A percentile compares a stretch with the other conserved stretches of the same genome.
These are phyloP conservation scores for Pollenia angustigena DNA, from an alignment of 2,888 invertebrate genomes.

Conservation along the genomic window DNA sequence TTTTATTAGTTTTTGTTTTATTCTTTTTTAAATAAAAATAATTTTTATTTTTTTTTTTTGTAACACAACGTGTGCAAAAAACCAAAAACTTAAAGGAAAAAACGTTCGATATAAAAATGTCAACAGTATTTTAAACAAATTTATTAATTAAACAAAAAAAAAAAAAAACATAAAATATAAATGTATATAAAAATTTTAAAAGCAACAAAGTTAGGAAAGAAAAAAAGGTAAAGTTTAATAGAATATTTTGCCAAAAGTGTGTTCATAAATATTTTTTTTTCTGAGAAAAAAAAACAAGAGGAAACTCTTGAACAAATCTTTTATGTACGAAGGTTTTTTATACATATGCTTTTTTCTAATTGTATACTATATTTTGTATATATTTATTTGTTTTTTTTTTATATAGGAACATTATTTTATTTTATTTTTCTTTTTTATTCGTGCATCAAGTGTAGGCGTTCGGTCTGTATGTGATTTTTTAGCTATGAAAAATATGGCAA, in stretches of 20 bases:
- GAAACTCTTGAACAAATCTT: conserved; percentile 38
- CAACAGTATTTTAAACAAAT: conserved; percentile 58
- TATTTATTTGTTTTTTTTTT: conserved; percentile 22
- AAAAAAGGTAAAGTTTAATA: background rate
- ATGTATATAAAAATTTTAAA: conserved; percentile 24
- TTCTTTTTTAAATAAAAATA: background rate
- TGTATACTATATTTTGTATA: background rate
- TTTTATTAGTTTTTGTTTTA: background rate
- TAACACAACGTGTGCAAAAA: conserved; percentile 57
- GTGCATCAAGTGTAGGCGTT: conserved; percentile 46
- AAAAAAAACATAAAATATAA: background rate
- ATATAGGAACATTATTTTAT: conserved; percentile 28
- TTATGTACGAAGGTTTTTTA: conserved; percentile 25
- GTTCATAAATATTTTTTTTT: conserved; percentile 11
- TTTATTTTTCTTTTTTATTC: background rate
- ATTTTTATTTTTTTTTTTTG: background rate
- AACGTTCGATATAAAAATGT: conserved; percentile 33
- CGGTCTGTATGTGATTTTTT: background rate
- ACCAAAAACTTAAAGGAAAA: background rate
- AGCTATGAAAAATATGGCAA: conserved; percentile 21
- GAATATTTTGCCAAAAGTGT: conserved; percentile 48
- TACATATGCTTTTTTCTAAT: background rate
- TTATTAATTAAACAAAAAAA: conserved; percentile 25
- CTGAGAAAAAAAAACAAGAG: conserved; percentile 1
- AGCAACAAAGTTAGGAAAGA: background rate